phyloP scores from a whole-genome alignment of 2,113 vertebrate genomes.

The Pycnonotus jocosus region DNA sequence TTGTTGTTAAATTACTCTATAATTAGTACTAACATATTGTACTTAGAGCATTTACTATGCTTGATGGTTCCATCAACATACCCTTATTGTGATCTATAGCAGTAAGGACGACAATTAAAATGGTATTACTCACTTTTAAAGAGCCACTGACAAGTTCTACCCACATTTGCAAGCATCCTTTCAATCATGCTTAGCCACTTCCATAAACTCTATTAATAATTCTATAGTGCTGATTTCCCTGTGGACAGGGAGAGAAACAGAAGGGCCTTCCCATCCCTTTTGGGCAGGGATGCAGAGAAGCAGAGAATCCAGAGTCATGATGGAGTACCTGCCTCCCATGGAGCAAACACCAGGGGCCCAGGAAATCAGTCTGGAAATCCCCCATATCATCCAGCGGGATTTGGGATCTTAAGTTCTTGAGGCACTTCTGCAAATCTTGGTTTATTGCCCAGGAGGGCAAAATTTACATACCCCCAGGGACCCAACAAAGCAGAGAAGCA shows the following conservation, averaged over 20 bases:
- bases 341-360: rapidly evolving
- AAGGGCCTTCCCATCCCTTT: background rate
- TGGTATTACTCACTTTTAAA: slow-evolving; percentile 30
- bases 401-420: rapidly evolving
- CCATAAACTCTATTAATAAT: background rate
- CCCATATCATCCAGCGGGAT: background rate
- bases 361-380: background rate
- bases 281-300: background rate
- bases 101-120: slow-evolving; percentile 6
- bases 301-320: background rate
- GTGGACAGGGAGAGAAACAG: background rate
- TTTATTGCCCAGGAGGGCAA: background rate
- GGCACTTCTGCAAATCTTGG: background rate
- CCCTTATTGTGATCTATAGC: slow-evolving; percentile 39
- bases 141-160: background rate
- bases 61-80: slow-evolving; percentile 31
- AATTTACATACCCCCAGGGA: background rate
- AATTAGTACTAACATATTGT: slow-evolving; percentile 47
- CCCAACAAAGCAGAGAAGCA: background rate
- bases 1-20: slow-evolving; percentile 31
- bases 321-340: background rate
- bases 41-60: slow-evolving; percentile 28
- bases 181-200: background rate
- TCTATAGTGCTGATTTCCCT: background rate
- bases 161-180: background rate